A percentile compares a stretch with the other conserved stretches of the same genome.
These are phyloP conservation scores for Taxidea taxus DNA, from an alignment of 2,113 vertebrate species.

Conservation along the genomic window DNA sequence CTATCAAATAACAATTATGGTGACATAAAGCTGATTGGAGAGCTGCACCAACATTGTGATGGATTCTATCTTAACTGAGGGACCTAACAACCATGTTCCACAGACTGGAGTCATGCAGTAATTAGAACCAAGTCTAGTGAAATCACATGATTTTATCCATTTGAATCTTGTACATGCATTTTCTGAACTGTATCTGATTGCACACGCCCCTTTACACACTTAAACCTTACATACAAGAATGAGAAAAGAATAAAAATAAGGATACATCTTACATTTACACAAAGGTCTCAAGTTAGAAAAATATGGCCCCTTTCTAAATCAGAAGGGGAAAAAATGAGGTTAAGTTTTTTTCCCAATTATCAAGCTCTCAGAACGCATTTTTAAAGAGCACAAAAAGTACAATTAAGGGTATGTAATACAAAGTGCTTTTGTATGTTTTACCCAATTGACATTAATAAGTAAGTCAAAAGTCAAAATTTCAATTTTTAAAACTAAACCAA, in stretches of 20 bases:
- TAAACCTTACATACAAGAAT: background rate
- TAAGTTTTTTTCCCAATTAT: background rate
- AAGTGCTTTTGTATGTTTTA: background rate
- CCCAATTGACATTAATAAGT: background rate
- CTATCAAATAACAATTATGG: background rate
- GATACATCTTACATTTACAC: background rate
- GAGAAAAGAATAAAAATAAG: background rate
- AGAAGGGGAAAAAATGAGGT: background rate
- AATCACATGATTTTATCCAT: background rate
- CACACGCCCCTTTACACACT: background rate
- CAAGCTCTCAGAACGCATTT: background rate
- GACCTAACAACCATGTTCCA: background rate
- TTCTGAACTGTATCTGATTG: background rate
- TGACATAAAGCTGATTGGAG: background rate
- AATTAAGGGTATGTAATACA: background rate
- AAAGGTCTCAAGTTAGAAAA: background rate
- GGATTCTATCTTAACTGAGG: background rate
- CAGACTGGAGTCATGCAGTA: background rate
- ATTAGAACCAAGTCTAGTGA: background rate
- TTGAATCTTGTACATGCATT: background rate
- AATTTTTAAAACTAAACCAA: background rate
- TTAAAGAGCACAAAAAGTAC: background rate
- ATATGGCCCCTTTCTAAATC: background rate
- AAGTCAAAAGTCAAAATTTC: constrained; percentile 34
- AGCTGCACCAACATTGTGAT: background rate